Evolutionary conservation across 2,113 vertebrate species (phyloP), one percentile per base, ranked within the genome.

Genomic region (Willisornis vidua): DNA sequence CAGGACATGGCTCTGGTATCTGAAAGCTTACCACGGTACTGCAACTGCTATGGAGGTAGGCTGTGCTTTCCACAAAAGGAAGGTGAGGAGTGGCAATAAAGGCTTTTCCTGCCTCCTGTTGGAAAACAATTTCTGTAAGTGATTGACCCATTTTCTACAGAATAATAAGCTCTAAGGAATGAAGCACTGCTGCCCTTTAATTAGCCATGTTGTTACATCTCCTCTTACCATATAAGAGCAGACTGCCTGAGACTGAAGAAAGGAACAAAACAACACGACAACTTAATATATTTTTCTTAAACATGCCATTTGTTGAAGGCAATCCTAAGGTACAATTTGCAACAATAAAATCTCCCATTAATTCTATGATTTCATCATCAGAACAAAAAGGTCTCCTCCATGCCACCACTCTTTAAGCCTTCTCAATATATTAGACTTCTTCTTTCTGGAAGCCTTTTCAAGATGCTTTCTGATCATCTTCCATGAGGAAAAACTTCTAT

Each of bases 121-220:
- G 49, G 76, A 86, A 93, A 95, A 89, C 85, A 92, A 58, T 90
- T 85, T 87, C 61, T 93, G n/a, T 54, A 66, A 76, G 75, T 93
- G 85, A 87, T 65, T 95, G 94, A 94, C 93, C 86, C 66, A 78
- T 78, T 96, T 97, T 96, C 90, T 75, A 67, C 25, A 85, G 76
- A 89, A 88, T 92, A 93, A 95, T 91, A 86, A 91, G 89, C 75
- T 52, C 35, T n/a, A 67, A 57, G 88, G 39, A 93, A 94, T 61
- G 48, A 85, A 87, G 52, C n/a, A 52, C 19, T 79, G 37, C 61
- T 87, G 80, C 31, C 73, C 90, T 93, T 92, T 90, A 96, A 96
- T 94, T 96, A 96, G 94, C 80, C 43, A 33, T 66, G 62, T 61
- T 81, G 58, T 74, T 92, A 87, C 58, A 62, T 89, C 82, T 85